Evolutionary conservation across 2,113 vertebrate genomes (phyloP), one percentile per base, ranked within the genome.

Genomic region (Pelvicachromis taeniatus): DNA sequence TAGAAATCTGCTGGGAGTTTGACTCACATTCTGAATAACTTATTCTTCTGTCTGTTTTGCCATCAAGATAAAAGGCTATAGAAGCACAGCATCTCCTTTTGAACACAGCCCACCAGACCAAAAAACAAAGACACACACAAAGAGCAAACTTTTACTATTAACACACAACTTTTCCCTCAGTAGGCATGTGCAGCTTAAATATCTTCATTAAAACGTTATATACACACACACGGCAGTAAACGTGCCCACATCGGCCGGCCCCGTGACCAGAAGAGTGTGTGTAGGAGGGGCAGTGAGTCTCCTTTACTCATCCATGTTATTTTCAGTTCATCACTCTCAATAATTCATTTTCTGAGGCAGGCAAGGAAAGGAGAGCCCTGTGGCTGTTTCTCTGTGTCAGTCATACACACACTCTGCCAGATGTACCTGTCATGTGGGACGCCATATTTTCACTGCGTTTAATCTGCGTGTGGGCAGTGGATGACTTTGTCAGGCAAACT

Each of bases 251-350:
- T 88, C 23, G 7, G 52, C 63, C 78, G 1, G 87, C 88, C 91
- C 83, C 84, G 82, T 90, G 91, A 91, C 84, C 79, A 45, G 70
- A 50, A 77, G 84, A 84, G 85, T 87, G 80, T 81, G 87, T 88
- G 85, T 83, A 82, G 86, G 82, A 84, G 81, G 78, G 91, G 82
- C 77, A 6, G 61, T 14, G 80, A 79, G 35, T 63, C 61, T 91
- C 88, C 55, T 89, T 81, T 86, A 89, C 61, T 94, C 89, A 68
- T 84, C 82, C 50, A 79, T 23, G 93, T 93, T 95, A 95, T 95
- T 95, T 95, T 95, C 94, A 94, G 94, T 95, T 95, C 94, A 92
- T 92, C 92, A 90, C 90, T 92, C 89, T 95, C 92, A 95, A 95
- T 95, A 93, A 95, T 95, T 95, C 92, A 94, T 94, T 59, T 79